Percentiles rank a stretch among this genome's conserved stretches.
These are phyloP conservation scores for Pomacea canaliculata DNA, from an alignment of 2,888 invertebrate genomes.

Conservation along the genomic window DNA sequence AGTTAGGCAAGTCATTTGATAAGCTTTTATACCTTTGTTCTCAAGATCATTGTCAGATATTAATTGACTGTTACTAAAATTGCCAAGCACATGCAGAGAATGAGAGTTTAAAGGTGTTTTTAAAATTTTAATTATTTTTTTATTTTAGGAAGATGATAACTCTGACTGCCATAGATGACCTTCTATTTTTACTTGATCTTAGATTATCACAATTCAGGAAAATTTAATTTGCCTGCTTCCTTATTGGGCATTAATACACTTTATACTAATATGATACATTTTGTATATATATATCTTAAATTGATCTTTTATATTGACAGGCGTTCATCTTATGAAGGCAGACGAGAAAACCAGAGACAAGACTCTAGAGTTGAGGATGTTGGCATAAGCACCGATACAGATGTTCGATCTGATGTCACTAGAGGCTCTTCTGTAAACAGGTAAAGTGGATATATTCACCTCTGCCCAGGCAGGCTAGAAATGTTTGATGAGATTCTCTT, in stretches of 20 bases:
- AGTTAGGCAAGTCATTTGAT: slow-evolving; percentile 9
- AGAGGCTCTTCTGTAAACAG: slow-evolving; percentile 43
- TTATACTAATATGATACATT: too few relatives aligned
- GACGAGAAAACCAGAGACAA: background rate
- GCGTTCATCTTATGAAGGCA: background rate
- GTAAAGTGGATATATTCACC: slow-evolving; percentile 25
- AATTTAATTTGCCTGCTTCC: too few relatives aligned
- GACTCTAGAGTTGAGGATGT: slow-evolving; percentile 29
- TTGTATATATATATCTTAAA: background rate
- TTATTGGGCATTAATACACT: too few relatives aligned
- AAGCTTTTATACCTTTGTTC: background rate
- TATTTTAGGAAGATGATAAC: too few relatives aligned
- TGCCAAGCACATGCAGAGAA: too few relatives aligned
- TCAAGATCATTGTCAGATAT: background rate
- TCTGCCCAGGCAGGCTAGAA: too few relatives aligned
- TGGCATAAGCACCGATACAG: slow-evolving; percentile 45
- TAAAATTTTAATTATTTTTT: too few relatives aligned
- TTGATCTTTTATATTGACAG: slow-evolving; percentile 1
- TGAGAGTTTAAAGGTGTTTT: too few relatives aligned
- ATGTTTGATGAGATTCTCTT: too few relatives aligned
- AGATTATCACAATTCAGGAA: too few relatives aligned
- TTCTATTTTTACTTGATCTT: too few relatives aligned
- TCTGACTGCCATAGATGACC: too few relatives aligned
- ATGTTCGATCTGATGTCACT: slow-evolving; percentile 47
- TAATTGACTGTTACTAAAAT: background rate